Conservation (phyloP, 2,888 invertebrate genomes). For the Sisyra terminalis region DNA sequence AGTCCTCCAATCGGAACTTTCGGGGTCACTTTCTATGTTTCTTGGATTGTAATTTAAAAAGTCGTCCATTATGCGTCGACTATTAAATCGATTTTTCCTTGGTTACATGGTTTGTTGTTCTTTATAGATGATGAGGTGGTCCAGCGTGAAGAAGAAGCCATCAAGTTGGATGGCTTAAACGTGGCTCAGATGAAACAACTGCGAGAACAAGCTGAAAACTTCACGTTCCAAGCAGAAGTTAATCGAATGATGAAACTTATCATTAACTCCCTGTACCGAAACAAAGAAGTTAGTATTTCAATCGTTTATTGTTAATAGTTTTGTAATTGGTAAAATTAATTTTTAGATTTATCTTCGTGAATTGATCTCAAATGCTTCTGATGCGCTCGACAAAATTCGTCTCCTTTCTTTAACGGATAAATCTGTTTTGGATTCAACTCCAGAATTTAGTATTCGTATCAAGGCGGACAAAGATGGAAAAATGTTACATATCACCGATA, state of each 20-base stretch:
- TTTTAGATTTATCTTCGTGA: slow-evolving; percentile 86
- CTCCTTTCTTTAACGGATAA: slow-evolving; percentile 81
- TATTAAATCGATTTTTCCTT: background rate
- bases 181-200: slow-evolving; percentile 88
- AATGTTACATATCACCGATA: slow-evolving; percentile 85
- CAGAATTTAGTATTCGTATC: slow-evolving; percentile 79
- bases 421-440: slow-evolving; percentile 55
- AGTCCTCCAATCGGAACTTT: background rate
- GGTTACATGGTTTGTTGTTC: slow-evolving; percentile 8
- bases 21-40: background rate
- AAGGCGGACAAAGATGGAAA: slow-evolving; percentile 86
- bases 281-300: slow-evolving; percentile 74
- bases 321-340: slow-evolving; percentile 10
- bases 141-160: slow-evolving; percentile 87
- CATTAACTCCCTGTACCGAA: slow-evolving; percentile 96
- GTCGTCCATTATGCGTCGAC: background rate
- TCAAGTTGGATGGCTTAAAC: slow-evolving; percentile 87
- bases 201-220: slow-evolving; percentile 74
- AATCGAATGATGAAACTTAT: slow-evolving; percentile 99
- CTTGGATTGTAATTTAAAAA: background rate
- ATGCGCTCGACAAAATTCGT: slow-evolving; percentile 96
- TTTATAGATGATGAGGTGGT: slow-evolving; percentile 72
- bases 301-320: too few species aligned
- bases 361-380: slow-evolving; percentile 96
- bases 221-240: slow-evolving; percentile 93